Evolutionary conservation across 2,888 invertebrate genomes (phyloP), one percentile per base, ranked within the genome.

Genomic region (Stenoptilia bipunctidactyla): DNA sequence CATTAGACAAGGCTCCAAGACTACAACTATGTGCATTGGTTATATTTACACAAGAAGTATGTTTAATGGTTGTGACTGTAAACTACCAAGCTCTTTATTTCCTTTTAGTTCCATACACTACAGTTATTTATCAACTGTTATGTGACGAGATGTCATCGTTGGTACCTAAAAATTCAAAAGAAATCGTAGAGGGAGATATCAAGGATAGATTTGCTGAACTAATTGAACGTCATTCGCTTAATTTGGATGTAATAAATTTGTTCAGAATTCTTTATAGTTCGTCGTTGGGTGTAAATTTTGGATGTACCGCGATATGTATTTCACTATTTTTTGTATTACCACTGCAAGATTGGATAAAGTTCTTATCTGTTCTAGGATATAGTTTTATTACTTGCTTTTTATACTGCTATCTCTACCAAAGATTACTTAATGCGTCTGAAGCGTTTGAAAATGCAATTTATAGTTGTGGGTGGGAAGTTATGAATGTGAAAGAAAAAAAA

Each of bases 401-500:
- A 13, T 80, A 80, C 43, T 79, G 77, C 46, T 72, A 64, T 30
- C 54, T 79, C 1, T 63, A 79, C 45, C 82, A 82, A 45, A 55
- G 55, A 15, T 45, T 80, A 43, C 65, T 68, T 1, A 66, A 75
- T 42, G 68, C 73, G 2, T 62, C 79, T 0, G 71, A 73, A 44
- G 40, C 44, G 1, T 80, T 76, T 35, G 75, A 71, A 43, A 58
- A 45, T 2, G 59, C 75, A 0, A 63, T 77, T 0, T 80, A 77
- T 41, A 53, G 65, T 34, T 79, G 82, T 45, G 80, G 80, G 0
- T 82, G 82, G 82, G 77, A 82, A 47, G 69, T 66, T 3, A 77
- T 77, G 37, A 53, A 55, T 12, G 12, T 62, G 9, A 65, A 56
- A 1, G 70, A 76, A 34, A 61, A 60, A 50, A 73, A 61, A 44